These are phyloP conservation scores for Vulpes ferrilata DNA, from an alignment of 2,113 vertebrate genomes.

Conservation along the genomic window DNA sequence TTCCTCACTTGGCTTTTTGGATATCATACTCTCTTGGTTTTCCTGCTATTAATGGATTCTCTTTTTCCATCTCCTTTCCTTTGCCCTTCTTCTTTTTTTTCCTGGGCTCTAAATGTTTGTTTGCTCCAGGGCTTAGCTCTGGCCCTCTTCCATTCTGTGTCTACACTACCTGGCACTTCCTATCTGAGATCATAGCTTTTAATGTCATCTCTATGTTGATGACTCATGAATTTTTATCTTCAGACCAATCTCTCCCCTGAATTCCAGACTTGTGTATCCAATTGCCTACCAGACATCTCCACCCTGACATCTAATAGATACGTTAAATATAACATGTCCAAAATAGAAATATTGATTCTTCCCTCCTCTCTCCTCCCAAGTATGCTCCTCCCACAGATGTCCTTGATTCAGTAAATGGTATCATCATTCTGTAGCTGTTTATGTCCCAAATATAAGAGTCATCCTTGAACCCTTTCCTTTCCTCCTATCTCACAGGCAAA, in stretches of 20 bases:
- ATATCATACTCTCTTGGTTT: background rate
- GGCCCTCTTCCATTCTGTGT: background rate
- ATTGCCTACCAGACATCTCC: background rate
- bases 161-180: background rate
- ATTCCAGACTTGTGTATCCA: conserved; percentile 46
- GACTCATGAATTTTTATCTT: conserved; percentile 53
- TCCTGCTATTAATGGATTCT: background rate
- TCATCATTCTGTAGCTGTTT: no score
- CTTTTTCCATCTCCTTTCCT: background rate
- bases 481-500: background rate
- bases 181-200: background rate
- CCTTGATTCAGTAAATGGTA: background rate
- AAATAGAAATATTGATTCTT: conserved; percentile 12
- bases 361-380: background rate
- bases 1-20: background rate
- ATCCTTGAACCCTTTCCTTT: background rate
- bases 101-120: background rate
- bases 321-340: conserved; percentile 24
- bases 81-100: background rate
- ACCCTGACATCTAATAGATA: conserved; percentile 31
- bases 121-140: background rate
- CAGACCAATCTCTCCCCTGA: background rate
- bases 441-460: background rate
- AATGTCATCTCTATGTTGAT: background rate
- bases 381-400: background rate